Evolutionary conservation across 2,888 invertebrate genomes (phyloP).

Genomic region (Aporophyla lueneburgensis): DNA sequence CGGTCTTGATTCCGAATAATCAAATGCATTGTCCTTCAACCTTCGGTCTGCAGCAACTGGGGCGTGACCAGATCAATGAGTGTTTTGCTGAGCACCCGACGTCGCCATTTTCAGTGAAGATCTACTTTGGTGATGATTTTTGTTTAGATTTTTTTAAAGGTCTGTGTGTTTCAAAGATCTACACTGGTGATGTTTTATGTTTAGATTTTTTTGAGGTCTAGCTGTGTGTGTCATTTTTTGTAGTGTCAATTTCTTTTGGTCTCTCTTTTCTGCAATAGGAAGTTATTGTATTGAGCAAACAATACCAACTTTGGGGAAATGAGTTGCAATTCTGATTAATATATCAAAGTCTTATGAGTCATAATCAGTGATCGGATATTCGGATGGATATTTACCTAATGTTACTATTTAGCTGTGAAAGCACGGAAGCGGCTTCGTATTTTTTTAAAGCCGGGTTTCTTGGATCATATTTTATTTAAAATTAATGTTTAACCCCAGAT

Average conservation of each 20-base stretch:
- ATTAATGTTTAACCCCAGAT: too few species aligned
- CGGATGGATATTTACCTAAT: too few species aligned
- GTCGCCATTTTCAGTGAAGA: constrained; percentile 38
- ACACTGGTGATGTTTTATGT: neutral
- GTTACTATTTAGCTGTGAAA: too few species aligned
- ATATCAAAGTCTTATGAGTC: neutral
- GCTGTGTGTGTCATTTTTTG: neutral
- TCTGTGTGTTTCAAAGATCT: too few species aligned
- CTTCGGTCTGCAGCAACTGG: constrained; percentile 68
- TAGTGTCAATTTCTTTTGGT: neutral
- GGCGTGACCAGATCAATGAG: constrained; percentile 65
- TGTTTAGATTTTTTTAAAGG: too few species aligned
- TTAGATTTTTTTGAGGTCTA: too few species aligned
- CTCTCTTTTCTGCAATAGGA: neutral
- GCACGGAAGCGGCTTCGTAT: too few species aligned
- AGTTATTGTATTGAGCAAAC: neutral
- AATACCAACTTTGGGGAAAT: neutral
- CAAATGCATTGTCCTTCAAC: constrained; percentile 68
- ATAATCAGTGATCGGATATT: too few species aligned
- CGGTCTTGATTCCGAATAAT: constrained; percentile 69
- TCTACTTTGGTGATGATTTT: neutral
- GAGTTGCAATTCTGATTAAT: too few species aligned
- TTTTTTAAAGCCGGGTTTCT: too few species aligned
- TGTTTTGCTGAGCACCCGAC: constrained; percentile 42
- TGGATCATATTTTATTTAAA: too few species aligned